Percentiles rank a stretch among this genome's conserved stretches.
Evolutionary conservation across 2,797 vertebrate species (phyloP).

Genomic region (Mallotus villosus): DNA sequence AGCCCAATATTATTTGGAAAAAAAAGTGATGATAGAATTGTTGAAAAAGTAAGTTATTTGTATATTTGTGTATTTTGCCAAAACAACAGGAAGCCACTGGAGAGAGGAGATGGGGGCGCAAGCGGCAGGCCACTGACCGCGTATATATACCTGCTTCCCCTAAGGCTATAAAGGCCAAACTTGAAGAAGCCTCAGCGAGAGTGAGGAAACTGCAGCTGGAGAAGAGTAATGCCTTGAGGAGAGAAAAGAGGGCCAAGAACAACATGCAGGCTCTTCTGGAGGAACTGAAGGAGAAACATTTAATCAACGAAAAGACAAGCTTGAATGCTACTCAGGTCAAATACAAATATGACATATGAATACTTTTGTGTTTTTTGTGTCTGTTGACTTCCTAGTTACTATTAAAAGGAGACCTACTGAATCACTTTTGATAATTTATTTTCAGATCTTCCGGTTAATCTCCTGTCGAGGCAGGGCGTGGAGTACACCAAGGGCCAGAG

Average conservation of each 20-base stretch:
- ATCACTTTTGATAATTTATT: constrained; percentile 16
- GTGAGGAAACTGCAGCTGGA: constrained; percentile 7
- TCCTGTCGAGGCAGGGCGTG: constrained; percentile 10
- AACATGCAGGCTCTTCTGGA: neutral
- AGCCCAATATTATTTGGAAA: too few species aligned
- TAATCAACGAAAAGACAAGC: constrained; percentile 7
- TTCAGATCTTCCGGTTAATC: constrained; percentile 27
- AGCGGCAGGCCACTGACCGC: too few species aligned
- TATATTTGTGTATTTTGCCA: too few species aligned
- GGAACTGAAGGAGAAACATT: constrained; percentile 26
- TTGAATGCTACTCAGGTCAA: constrained; percentile 30
- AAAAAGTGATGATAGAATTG: too few species aligned
- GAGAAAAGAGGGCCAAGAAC: constrained; percentile 10
- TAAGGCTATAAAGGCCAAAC: constrained; percentile 4
- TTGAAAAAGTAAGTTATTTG: too few species aligned
- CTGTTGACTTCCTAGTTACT: neutral
- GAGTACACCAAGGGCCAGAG: constrained; percentile 23
- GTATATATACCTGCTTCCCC: too few species aligned
- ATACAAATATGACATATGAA: constrained; percentile 9
- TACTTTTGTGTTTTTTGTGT: neutral
- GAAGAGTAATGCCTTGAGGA: constrained; percentile 5
- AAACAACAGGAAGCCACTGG: too few species aligned
- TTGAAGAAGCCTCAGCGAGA: neutral
- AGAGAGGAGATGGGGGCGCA: too few species aligned
- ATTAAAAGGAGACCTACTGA: neutral